Conservation (phyloP, 2,113 vertebrate species). For the Indicator maculatus region DNA sequence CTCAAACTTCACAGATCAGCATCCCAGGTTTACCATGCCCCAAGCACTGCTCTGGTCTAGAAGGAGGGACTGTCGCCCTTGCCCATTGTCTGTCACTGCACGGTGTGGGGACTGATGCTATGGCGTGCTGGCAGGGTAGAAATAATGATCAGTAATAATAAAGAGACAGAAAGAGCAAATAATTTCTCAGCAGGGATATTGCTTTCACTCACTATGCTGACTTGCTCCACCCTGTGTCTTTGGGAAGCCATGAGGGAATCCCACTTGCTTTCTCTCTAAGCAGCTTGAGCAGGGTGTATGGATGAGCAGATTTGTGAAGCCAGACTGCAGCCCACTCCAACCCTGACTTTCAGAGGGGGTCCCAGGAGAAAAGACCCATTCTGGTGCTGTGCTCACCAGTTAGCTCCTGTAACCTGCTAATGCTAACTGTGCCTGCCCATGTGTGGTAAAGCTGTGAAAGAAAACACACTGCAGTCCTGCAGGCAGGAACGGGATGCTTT, state of each 20-base stretch:
- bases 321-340: fast-evolving
- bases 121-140: fast-evolving
- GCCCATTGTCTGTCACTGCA: not conserved
- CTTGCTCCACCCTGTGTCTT: not conserved
- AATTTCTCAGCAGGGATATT: not conserved
- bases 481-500: not conserved
- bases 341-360: not conserved
- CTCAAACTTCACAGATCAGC: not conserved
- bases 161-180: not conserved
- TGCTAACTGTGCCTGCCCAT: not conserved
- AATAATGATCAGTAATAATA: not conserved
- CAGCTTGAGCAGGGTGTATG: fast-evolving
- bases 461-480: not conserved
- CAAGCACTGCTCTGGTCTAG: not conserved
- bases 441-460: not conserved
- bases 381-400: not conserved
- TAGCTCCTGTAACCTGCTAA: not conserved
- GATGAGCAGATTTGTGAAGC: fast-evolving
- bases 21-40: not conserved
- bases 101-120: not conserved
- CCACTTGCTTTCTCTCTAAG: not conserved
- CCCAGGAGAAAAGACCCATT: not conserved
- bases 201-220: not conserved
- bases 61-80: not conserved
- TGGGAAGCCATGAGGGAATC: not conserved